These are phyloP conservation scores for Aurelia sp. DNA, from an alignment of 30 jellyfish, hydroid and myxozoan species.

Conservation along the genomic window DNA sequence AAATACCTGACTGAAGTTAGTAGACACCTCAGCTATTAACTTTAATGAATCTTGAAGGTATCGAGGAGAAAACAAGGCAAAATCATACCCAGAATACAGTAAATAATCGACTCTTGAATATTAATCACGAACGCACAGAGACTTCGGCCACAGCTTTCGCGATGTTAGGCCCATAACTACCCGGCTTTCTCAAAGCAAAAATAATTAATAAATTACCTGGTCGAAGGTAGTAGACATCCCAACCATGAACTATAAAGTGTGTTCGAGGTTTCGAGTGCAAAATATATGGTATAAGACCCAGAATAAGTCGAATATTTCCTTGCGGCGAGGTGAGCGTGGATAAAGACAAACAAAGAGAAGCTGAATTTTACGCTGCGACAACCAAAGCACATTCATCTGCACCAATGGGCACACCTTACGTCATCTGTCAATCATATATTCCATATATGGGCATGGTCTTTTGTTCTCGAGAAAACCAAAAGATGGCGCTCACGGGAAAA, in stretches of 20 bases:
- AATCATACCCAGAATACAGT: too few relatives aligned
- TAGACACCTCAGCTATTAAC: too few relatives aligned
- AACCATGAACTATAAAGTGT: conserved; percentile 47
- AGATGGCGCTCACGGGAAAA: conserved; percentile 26
- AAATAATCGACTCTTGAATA: too few relatives aligned
- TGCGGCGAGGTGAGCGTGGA: conserved; percentile 21
- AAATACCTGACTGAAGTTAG: too few relatives aligned
- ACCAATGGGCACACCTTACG: conserved; percentile 80
- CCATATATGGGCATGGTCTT: conserved; percentile 45
- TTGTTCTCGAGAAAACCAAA: conserved; percentile 34
- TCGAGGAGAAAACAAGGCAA: too few relatives aligned
- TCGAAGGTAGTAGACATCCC: conserved; percentile 91
- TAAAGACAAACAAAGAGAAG: conserved; percentile 44
- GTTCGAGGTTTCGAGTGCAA: background rate
- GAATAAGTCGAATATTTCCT: background rate
- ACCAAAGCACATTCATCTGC: conserved; percentile 44
- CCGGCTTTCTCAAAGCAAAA: too few relatives aligned
- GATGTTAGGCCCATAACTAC: too few relatives aligned
- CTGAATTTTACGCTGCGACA: conserved; percentile 49
- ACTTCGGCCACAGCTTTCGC: too few relatives aligned
- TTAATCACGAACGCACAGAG: too few relatives aligned
- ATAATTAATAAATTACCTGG: conserved; percentile 63
- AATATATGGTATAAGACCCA: background rate
- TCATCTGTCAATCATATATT: conserved; percentile 66
- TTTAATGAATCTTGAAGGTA: too few relatives aligned